Base-by-base conservation (phyloP, 2,888 invertebrate genomes). In the Ornithoptera priamus region DNA sequence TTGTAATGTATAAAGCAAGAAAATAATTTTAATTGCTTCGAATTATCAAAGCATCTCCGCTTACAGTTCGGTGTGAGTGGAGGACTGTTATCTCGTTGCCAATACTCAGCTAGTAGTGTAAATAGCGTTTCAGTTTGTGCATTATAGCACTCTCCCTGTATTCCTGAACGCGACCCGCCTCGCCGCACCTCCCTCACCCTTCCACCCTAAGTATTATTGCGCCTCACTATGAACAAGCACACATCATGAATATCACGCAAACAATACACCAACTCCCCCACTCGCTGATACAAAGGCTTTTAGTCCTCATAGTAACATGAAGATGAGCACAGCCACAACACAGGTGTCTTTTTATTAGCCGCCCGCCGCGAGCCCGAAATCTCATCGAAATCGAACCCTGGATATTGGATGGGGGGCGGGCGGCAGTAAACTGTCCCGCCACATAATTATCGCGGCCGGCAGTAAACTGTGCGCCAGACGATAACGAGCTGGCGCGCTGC, bases 41-140 rank as follows among this genome's bases (percentile, higher is more conserved):
- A 50, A 50, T 17, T 2, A 7, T 50, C 2, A 17, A 17, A 50
- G 12, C 50, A 6, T 18, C 0, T 50, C 20, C 0, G 22, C 24
- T 65, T 22, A 39, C 17, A 24, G 53, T 17, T 64, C 73, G 73
- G 75, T 77, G 77, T 77, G 60, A 76, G 17, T 69, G 46, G 18
- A 65, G 39, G 64, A 62, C 62, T 1, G n/a, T 50, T 58, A 62
- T 62, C 65, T n/a, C 64, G 36, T 61, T 65, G 42, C 61, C 56
- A 61, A 61, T 69, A 61, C 22, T 39, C 42, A 17, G 46, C 12
- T n/a, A 30, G 30, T 30, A 30, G 30, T 5, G 15, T 3, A 30
- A 22, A 15, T 12, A 53, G 22, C 58, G 56, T 62, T 62, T 66
- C 61, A 61, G 42, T 39, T 65, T 60, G 20, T 53, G 39, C 42